Percentiles rank a stretch among this genome's conserved stretches.
Conservation (phyloP, 1,140 invertebrate species). For the Galleria mellonella region DNA sequence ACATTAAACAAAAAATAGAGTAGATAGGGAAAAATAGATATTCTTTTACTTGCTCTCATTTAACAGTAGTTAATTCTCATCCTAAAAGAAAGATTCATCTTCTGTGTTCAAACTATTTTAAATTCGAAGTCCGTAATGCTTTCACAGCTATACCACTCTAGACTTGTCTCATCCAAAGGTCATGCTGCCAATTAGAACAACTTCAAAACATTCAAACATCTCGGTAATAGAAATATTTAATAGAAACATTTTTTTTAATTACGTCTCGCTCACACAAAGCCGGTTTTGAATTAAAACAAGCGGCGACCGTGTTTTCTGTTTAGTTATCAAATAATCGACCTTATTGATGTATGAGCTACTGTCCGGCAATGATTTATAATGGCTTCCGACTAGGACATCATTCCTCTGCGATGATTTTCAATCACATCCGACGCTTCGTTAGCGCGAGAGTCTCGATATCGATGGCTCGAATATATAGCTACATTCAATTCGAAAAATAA, state of each 20-base stretch:
- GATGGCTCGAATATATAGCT: background rate
- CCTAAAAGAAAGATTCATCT: too few species aligned
- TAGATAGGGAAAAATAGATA: too few species aligned
- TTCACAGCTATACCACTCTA: too few species aligned
- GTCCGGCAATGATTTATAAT: conserved; percentile 65
- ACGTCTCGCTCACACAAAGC: conserved; percentile 18
- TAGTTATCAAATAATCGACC: conserved; percentile 67
- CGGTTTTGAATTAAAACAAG: conserved; percentile 21
- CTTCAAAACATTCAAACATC: conserved; percentile 30
- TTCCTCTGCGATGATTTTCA: conserved; percentile 69
- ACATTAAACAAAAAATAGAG: too few species aligned
- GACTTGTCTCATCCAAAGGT: conserved; percentile 19
- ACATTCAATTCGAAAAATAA: too few species aligned
- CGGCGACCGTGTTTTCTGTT: conserved; percentile 35
- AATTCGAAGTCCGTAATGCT: too few species aligned
- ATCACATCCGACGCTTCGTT: conserved; percentile 70
- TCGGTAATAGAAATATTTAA: conserved; percentile 40
- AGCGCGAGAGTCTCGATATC: conserved; percentile 54
- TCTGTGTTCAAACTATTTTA: too few species aligned
- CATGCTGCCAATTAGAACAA: conserved; percentile 39
- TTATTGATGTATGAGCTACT: conserved; percentile 67
- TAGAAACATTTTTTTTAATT: conserved; percentile 50
- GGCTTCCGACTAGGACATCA: conserved; percentile 67
- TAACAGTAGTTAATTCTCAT: too few species aligned
- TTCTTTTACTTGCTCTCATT: too few species aligned